phyloP scores from a whole-genome alignment of 2,113 vertebrate genomes.

The Mesembrinibis cayennensis region DNA sequence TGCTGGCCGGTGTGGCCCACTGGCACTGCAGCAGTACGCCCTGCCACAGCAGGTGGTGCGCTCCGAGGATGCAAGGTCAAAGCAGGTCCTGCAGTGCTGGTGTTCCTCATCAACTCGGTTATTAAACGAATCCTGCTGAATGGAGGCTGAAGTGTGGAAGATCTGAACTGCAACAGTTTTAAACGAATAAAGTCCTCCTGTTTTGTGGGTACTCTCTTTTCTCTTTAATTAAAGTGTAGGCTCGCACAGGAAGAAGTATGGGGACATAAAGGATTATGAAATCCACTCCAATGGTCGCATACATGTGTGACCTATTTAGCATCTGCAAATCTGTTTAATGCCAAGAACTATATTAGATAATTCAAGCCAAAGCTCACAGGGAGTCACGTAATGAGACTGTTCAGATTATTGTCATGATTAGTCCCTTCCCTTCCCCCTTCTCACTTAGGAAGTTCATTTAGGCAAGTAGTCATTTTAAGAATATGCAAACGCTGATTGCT shows the following conservation, averaged over 20 bases:
- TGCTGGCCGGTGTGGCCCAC: not conserved
- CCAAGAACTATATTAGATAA: conserved; percentile 47
- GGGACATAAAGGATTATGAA: not conserved
- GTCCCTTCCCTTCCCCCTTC: conserved; percentile 17
- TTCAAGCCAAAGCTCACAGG: conserved; percentile 55
- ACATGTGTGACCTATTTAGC: conserved; percentile 47
- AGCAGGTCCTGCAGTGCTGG: not conserved
- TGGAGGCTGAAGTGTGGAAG: not conserved
- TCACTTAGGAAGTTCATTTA: conserved; percentile 52
- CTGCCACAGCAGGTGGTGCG: not conserved
- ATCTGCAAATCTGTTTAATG: conserved; percentile 44
- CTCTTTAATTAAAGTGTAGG: conserved; percentile 38
- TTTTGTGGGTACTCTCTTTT: not conserved
- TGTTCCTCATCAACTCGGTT: not conserved
- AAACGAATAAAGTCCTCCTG: not conserved
- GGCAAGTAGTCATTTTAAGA: conserved; percentile 57
- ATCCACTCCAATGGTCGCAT: conserved; percentile 1
- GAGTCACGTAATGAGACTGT: conserved; percentile 11
- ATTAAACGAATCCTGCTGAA: not conserved
- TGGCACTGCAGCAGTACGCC: too few species aligned
- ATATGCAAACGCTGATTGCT: conserved; percentile 11
- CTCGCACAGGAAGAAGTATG: not conserved
- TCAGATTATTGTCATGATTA: conserved; percentile 56
- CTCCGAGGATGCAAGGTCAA: not conserved
- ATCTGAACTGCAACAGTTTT: not conserved